A percentile compares a stretch with the other conserved stretches of the same genome.
Evolutionary conservation across 2,113 vertebrate genomes (phyloP).

Genomic region (Meriones unguiculatus): DNA sequence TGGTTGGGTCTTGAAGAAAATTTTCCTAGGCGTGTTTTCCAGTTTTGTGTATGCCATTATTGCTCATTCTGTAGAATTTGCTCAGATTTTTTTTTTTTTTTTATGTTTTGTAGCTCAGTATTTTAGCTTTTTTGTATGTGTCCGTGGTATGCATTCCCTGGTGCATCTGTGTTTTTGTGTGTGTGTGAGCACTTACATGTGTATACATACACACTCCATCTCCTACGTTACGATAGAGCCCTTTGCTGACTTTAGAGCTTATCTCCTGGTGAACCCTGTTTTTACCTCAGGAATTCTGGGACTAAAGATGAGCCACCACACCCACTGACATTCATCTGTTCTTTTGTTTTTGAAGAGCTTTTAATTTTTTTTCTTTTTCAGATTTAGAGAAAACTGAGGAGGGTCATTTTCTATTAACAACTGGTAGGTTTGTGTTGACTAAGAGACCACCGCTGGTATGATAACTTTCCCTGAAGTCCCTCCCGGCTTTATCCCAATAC

Average conservation of each 20-base stretch:
- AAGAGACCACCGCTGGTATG: not conserved
- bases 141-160: not conserved
- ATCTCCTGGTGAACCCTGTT: not conserved
- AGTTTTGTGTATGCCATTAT: not conserved
- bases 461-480: not conserved
- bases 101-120: not conserved
- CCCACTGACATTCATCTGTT: not conserved
- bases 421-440: not conserved
- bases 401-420: not conserved
- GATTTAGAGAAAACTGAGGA: constrained; percentile 13
- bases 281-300: not conserved
- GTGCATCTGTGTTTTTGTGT: not conserved
- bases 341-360: not conserved
- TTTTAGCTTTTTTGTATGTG: not conserved
- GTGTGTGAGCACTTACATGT: not conserved
- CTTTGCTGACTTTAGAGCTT: not conserved
- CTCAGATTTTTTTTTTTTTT: constrained; percentile 14
- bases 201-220: not conserved
- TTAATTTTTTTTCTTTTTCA: not conserved
- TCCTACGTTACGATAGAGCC: not conserved
- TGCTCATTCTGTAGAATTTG: not conserved
- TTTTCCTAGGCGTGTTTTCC: not conserved
- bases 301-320: not conserved
- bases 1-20: not conserved
- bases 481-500: not conserved